A percentile compares a stretch with the other conserved stretches of the same genome.
These are phyloP conservation scores for Drosophila micromelanica DNA, from an alignment of 1,140 invertebrate genomes.

Conservation along the genomic window DNA sequence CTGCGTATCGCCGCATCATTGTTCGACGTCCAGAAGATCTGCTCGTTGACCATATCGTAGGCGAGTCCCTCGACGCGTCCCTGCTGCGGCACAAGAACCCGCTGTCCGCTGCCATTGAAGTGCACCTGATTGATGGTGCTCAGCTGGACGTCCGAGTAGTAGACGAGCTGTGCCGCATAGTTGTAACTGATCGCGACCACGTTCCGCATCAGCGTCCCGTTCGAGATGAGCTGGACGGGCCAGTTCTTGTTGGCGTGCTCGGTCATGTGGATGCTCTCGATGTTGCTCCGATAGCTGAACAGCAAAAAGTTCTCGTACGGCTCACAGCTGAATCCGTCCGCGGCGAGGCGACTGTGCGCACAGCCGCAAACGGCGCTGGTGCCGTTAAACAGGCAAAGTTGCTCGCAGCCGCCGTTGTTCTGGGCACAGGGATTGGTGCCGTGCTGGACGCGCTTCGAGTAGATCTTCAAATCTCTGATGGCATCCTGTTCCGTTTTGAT, in stretches of 20 bases:
- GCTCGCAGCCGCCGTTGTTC: slow-evolving; percentile 91
- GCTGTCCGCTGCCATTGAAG: slow-evolving; percentile 92
- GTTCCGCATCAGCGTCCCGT: slow-evolving; percentile 89
- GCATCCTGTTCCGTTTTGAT: slow-evolving; percentile 87
- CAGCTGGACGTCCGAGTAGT: slow-evolving; percentile 94
- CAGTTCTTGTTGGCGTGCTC: slow-evolving; percentile 90
- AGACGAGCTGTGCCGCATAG: slow-evolving; percentile 89
- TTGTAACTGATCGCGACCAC: slow-evolving; percentile 94
- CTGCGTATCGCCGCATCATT: slow-evolving; percentile 90
- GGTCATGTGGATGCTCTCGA: slow-evolving; percentile 91
- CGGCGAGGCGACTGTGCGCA: slow-evolving; percentile 89
- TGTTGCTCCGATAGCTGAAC: slow-evolving; percentile 89
- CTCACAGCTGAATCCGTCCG: slow-evolving; percentile 88
- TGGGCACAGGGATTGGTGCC: slow-evolving; percentile 88
- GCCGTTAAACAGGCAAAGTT: slow-evolving; percentile 92
- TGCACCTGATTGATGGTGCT: slow-evolving; percentile 93
- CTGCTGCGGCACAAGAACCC: slow-evolving; percentile 89
- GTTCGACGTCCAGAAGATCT: slow-evolving; percentile 94
- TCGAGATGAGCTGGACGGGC: slow-evolving; percentile 90
- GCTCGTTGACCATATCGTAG: slow-evolving; percentile 88
- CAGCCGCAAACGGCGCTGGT: slow-evolving; percentile 89
- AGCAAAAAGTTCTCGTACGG: slow-evolving; percentile 91
- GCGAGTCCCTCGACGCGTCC: slow-evolving; percentile 94
- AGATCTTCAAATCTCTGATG: slow-evolving; percentile 89
- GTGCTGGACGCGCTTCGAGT: slow-evolving; percentile 86